Evolutionary conservation across 2,113 vertebrate genomes (phyloP), one percentile per base, ranked within the genome.

Genomic region (Nesospiza acunhae): DNA sequence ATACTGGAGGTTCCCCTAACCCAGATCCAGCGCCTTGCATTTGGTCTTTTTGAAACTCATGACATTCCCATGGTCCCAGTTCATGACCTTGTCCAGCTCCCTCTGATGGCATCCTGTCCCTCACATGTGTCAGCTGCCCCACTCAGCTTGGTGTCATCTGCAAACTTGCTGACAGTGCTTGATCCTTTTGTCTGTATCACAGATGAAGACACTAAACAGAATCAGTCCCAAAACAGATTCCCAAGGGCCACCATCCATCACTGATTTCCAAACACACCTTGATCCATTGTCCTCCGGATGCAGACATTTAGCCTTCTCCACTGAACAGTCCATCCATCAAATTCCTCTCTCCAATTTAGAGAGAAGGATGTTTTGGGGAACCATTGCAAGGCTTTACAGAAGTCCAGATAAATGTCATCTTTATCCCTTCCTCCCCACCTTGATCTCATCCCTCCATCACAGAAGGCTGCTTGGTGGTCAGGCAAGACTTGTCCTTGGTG

Each of bases 1-100:
- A 2, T 10, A 42, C 12, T 1, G 2, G 10, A 5, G 19, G 3
- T 2, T 30, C 15, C 15, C 13, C 44, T 0, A 6, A 33, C 13
- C 17, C n/a, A 58, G 6, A 6, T 33, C 28, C 41, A 39, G 17
- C 44, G n/a, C 6, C 11, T 49, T 49, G 30, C 9, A 42, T 5
- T 60, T 50, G 24, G 17, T n/a, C 15, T 42, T 70, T 69, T 70
- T 60, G 11, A 82, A 50, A 28, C 55, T 35, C 30, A 6, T 42
- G 11, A 19, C 11, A 42, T 62, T 83, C 26, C 16, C 10, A 24
- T 35, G 16, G 56, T 20, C 2, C 6, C 37, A 35, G 6, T 70
- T 52, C 12, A 12, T 1, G 0, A 35, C 24, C 26, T 35, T 70
- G 19, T 24, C 46, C 15, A 30, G 53, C 19, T 52, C 10, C 10